Base-by-base conservation (phyloP, 2,113 vertebrate genomes). In the Garra rufa region DNA sequence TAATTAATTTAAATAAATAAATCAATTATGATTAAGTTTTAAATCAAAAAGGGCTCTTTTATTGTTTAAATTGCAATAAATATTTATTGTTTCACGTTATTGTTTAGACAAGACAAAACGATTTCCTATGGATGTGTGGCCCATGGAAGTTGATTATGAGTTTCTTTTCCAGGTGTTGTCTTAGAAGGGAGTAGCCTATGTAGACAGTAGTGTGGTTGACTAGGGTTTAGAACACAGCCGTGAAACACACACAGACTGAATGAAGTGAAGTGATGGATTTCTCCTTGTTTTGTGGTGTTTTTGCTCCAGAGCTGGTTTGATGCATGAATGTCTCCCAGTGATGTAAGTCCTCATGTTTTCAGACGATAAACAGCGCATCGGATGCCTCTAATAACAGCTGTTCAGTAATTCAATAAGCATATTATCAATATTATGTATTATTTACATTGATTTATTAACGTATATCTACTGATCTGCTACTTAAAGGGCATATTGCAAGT, bases 331-430 rank as follows among this genome's bases (percentile, higher is more conserved):
- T 74, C 92, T 94, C 41, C 89, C 91, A n/a, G 87, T 89, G 84
- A 94, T 94, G 93, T 94, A 91, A 94, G 93, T 94, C 84, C 7
- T 55, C 52, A 21, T 38, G 38, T 67, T 7, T 28, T 61, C 28
- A 65, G 48, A 21, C 2, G 17, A 17, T 52, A 19, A 19, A 19
- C 50, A 52, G 9, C n/a, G 0, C 55, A 78, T 84, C 88, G 89
- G 81, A 38, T 85, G 41, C 55, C n/a, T 4, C n/a, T 59, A 24
- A 59, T 24, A 59, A 21, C 52, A 21, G 52, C 11, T 9, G 1
- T 0, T 55, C 46, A 48, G 46, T 14, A 48, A 14, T n/a, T n/a
- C n/a, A n/a, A n/a, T n/a, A n/a, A n/a, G n/a, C 13, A 46, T 46
- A 13, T 46, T 46, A 13, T 3, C 44, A 46, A 11, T 13, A 46